Evolutionary conservation across 1,140 invertebrate species (phyloP), one percentile per base, ranked within the genome.

Genomic region (Coenobita brevimanus): DNA sequence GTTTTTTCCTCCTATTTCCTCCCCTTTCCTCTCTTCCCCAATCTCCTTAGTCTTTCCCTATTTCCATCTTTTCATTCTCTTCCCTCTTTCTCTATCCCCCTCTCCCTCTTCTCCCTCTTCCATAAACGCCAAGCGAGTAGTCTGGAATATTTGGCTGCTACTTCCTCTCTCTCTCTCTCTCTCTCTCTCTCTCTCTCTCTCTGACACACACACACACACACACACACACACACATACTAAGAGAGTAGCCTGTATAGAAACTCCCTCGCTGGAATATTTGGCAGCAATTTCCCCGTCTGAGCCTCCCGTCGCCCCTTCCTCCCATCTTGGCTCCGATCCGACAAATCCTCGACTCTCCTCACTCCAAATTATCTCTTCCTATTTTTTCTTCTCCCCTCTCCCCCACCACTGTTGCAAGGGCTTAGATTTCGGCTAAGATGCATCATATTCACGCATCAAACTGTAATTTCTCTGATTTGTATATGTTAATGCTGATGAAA

Each of bases 321-420:
- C 64, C 57, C 50, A 27, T 46, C 78, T n/a, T 27, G 50, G 24
- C 27, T 38, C 57, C 78, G 46, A 15, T 50, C n/a, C 21, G 27
- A 76, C 73, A 76, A 76, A 76, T 76, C 73, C 73, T 43, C 73
- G 73, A 30, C 57, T 27, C 50, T 36, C 24, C 24, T 33, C 24
- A 62, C 30, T 62, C 78, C 57, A 60, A 57, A 80, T 80, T 80
- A 57, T 64, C 78, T 75, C 54, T 83, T 46, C 41, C 46, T 50
- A 50, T 50, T 50, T 50, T 50, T 50, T 17, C 46, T 8, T 50
- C 64, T 15, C 27, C 27, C 64, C 24, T 69, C 27, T 69, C 46
- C 46, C 6, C 46, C 46, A 17, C 46, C 46, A n/a, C n/a, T n/a
- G n/a, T n/a, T n/a, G n/a, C n/a, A n/a, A 50, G 46, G 17, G 46